These are phyloP conservation scores for Chinchilla lanigera DNA, from an alignment of 2,113 vertebrate genomes.

Conservation along the genomic window DNA sequence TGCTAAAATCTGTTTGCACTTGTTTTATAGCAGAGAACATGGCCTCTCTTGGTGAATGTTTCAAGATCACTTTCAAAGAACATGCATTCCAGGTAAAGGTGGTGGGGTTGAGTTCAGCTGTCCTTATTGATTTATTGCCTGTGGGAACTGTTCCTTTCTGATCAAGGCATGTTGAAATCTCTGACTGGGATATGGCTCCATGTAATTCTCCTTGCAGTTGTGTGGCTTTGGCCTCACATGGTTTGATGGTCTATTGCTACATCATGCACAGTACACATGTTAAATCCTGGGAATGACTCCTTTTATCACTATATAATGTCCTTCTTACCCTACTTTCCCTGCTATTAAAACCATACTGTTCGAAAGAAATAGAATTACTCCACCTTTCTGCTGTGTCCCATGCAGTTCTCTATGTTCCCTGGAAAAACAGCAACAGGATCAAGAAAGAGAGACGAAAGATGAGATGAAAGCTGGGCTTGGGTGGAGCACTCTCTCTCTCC, in stretches of 20 bases:
- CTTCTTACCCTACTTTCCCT: background rate
- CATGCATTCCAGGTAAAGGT: too few relatives aligned
- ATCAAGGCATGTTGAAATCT: background rate
- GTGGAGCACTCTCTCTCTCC: too few relatives aligned
- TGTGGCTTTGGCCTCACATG: background rate
- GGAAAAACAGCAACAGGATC: too few relatives aligned
- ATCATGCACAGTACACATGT: fast-evolving
- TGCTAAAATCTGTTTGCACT: background rate
- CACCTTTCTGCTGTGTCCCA: too few relatives aligned
- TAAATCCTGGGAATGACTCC: background rate
- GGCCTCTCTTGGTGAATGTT: background rate
- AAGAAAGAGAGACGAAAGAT: too few relatives aligned
- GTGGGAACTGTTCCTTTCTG: background rate
- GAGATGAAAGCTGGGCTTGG: too few relatives aligned
- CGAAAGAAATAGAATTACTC: background rate
- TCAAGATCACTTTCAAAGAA: too few relatives aligned
- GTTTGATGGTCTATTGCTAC: background rate
- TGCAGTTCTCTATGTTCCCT: too few relatives aligned
- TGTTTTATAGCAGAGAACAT: background rate
- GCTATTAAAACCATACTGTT: background rate
- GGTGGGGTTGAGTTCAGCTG: background rate
- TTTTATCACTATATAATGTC: fast-evolving
- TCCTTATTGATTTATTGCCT: background rate
- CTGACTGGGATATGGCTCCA: too few relatives aligned
- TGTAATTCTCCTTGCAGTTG: background rate